Evolutionary conservation across 2,113 vertebrate species (phyloP).

Genomic region (Lethenteron reissneri): DNA sequence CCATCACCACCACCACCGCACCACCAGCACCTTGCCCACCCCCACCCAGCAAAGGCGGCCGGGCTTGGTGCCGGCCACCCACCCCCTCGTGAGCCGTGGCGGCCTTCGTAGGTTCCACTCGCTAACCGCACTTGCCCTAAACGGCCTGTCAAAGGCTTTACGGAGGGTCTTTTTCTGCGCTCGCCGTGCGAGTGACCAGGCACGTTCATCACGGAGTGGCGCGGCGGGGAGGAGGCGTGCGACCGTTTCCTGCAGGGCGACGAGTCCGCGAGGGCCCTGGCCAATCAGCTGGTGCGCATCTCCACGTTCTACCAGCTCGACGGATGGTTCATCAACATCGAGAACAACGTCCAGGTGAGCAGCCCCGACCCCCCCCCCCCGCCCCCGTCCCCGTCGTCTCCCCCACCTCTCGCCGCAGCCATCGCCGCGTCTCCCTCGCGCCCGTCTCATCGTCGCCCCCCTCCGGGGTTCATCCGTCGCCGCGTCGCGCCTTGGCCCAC

Average conservation of each 20-base stretch:
- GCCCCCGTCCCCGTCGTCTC: not conserved
- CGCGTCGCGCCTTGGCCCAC: too few relatives aligned
- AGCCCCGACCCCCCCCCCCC: rapidly evolving
- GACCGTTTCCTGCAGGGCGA: slow-evolving; percentile 45
- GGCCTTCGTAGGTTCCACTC: too few relatives aligned
- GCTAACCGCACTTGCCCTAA: too few relatives aligned
- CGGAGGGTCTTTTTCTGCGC: too few relatives aligned
- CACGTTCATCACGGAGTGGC: slow-evolving; percentile 84
- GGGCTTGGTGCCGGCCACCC: too few relatives aligned
- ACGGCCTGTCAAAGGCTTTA: too few relatives aligned
- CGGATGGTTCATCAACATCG: slow-evolving; percentile 79
- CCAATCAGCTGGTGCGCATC: slow-evolving; percentile 45
- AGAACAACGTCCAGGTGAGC: slow-evolving; percentile 64
- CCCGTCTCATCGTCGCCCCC: too few relatives aligned
- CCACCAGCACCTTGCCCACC: too few relatives aligned
- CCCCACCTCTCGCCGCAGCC: rapidly evolving
- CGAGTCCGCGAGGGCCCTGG: slow-evolving; percentile 22
- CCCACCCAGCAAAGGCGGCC: too few relatives aligned
- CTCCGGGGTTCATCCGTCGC: too few relatives aligned
- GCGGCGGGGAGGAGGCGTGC: slow-evolving; percentile 26
- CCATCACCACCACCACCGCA: too few relatives aligned
- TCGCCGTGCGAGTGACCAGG: slow-evolving; percentile 23
- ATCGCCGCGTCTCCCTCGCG: not conserved
- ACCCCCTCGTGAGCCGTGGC: too few relatives aligned
- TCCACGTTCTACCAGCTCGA: slow-evolving; percentile 48